A percentile compares a stretch with the other conserved stretches of the same genome.
These are phyloP conservation scores for Anthrax anthrax DNA, from an alignment of 2,888 invertebrate genomes.

Conservation along the genomic window DNA sequence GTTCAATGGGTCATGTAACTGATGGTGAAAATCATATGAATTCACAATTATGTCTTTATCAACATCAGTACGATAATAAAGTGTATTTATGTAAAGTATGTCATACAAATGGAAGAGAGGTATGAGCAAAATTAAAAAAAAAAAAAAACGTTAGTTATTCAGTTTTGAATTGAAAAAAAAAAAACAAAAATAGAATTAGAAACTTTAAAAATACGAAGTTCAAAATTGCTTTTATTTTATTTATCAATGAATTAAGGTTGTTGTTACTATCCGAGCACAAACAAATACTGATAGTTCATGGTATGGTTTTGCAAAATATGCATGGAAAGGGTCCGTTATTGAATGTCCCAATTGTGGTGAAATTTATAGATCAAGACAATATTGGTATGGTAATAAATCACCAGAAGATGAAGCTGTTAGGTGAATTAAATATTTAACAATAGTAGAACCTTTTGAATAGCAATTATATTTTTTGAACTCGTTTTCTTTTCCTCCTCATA, in stretches of 20 bases:
- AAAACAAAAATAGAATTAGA: not conserved
- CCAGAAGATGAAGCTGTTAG: slow-evolving; percentile 49
- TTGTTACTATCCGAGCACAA: slow-evolving; percentile 23
- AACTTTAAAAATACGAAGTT: too few relatives aligned
- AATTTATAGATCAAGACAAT: slow-evolving; percentile 52
- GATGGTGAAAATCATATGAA: slow-evolving; percentile 45
- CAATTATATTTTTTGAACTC: too few relatives aligned
- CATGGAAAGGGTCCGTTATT: slow-evolving; percentile 65
- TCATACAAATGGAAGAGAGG: slow-evolving; percentile 41
- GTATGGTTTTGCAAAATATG: slow-evolving; percentile 56
- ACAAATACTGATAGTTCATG: slow-evolving; percentile 38
- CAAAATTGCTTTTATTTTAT: not conserved
- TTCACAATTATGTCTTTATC: slow-evolving; percentile 40
- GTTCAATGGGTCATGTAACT: slow-evolving; percentile 51
- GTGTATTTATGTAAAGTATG: slow-evolving; percentile 50
- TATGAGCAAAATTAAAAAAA: slow-evolving; percentile 14
- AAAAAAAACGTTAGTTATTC: not conserved
- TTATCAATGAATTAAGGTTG: slow-evolving; percentile 13
- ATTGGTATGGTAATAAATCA: slow-evolving; percentile 63
- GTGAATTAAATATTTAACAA: slow-evolving; percentile 2
- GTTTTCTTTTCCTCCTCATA: not conserved
- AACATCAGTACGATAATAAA: slow-evolving; percentile 60
- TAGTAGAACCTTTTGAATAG: too few relatives aligned
- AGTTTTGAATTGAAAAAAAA: not conserved
- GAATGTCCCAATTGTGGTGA: slow-evolving; percentile 52